Conservation (phyloP, 2,113 vertebrate genomes). For the Coracopsis vasa region DNA sequence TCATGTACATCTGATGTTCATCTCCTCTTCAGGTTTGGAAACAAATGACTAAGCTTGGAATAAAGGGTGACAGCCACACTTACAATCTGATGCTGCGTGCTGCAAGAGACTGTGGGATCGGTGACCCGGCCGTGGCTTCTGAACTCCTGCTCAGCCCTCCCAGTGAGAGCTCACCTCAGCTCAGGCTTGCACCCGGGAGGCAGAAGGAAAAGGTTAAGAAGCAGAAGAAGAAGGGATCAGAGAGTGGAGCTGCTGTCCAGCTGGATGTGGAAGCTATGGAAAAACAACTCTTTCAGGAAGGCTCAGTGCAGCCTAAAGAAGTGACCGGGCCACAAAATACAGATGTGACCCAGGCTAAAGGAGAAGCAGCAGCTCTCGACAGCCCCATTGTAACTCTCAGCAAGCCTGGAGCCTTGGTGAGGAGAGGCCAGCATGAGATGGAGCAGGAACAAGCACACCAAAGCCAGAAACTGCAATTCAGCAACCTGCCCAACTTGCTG, state of each 20-base stretch:
- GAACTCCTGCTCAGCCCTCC: conserved; percentile 71
- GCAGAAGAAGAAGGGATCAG: neutral
- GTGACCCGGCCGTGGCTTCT: conserved; percentile 74
- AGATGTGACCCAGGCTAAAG: neutral
- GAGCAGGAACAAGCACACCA: neutral
- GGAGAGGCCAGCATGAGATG: neutral
- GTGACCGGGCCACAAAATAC: neutral
- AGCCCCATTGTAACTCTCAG: accelerated
- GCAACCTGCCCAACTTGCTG: conserved; percentile 80
- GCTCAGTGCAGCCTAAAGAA: neutral
- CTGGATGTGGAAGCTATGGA: conserved; percentile 80
- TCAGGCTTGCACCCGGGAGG: neutral
- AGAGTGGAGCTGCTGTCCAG: neutral
- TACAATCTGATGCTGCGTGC: conserved; percentile 88
- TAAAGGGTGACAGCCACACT: conserved; percentile 75
- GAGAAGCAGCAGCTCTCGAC: neutral
- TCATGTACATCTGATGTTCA: neutral
- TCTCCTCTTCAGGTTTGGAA: conserved; percentile 85
- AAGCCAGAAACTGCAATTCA: neutral
- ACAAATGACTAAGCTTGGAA: conserved; percentile 85
- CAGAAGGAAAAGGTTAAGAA: neutral
- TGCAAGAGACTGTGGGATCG: conserved; percentile 88
- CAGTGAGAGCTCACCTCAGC: neutral
- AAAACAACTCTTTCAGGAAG: conserved; percentile 73
- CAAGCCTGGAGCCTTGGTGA: neutral